Evolutionary conservation across 2,888 invertebrate genomes (phyloP).

Genomic region (Hydropsyche betteni): DNA sequence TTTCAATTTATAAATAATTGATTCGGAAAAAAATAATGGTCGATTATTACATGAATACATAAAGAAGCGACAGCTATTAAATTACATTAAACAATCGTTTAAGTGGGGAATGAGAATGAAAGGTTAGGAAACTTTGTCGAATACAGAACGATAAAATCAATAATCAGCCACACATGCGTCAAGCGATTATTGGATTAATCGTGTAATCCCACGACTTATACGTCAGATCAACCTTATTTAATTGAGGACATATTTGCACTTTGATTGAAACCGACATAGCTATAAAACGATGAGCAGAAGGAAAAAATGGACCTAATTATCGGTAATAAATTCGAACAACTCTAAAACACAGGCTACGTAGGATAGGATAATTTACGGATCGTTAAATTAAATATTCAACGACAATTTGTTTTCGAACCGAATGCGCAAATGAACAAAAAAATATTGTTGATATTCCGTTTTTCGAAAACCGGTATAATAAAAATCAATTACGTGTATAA

Average conservation of each 20-base stretch:
- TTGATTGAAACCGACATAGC: neutral
- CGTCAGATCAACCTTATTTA: slow-evolving; percentile 1
- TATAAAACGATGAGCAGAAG: neutral
- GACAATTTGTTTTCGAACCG: neutral
- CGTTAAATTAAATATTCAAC: slow-evolving; percentile 24
- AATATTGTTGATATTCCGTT: neutral
- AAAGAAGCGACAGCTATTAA: no score
- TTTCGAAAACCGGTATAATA: slow-evolving; percentile 18
- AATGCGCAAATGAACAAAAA: neutral
- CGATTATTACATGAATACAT: no score
- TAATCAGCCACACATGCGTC: neutral
- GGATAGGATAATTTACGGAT: neutral
- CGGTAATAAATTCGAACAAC: slow-evolving; percentile 23
- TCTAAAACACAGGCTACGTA: slow-evolving; percentile 18
- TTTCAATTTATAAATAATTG: no score
- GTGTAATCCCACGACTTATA: neutral
- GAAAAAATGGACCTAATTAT: slow-evolving; percentile 13
- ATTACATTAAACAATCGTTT: no score
- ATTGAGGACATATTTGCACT: neutral
- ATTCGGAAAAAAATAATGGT: no score
- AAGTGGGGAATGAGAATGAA: no score
- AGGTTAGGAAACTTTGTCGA: no score
- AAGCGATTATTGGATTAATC: slow-evolving; percentile 1
- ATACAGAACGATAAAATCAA: no score
- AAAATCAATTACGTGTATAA: slow-evolving; percentile 29